Base-by-base conservation (phyloP, 2,113 vertebrate species). In the Ariopsis seemanni region DNA sequence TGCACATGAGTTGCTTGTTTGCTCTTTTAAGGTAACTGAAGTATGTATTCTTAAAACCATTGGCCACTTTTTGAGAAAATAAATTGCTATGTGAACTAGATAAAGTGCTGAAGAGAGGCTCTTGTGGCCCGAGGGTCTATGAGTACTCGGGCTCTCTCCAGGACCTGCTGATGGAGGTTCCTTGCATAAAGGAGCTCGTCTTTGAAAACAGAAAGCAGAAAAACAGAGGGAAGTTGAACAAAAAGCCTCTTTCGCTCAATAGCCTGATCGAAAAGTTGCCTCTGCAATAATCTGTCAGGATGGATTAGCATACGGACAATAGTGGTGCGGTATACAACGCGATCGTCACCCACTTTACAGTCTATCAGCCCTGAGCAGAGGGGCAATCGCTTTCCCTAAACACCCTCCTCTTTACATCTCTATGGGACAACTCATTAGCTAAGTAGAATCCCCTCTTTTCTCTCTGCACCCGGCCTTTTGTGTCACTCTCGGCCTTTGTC, bases 361-460 rank as follows among this genome's bases (percentile, higher is more conserved):
- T 94, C 92, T 87, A 93, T 93, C 91, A 91, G 93, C 86, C 14
- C 72, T 85, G 89, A 89, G 63, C 90, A 92, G 92, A 88, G 91
- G 95, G 95, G 92, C 92, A 89, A 92, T 95, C 34, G 88, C 91
- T 92, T 90, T 90, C 82, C 92, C 92, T 94, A 93, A 95, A 95
- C 92, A 91, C 93, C 91, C 91, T 91, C 77, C 90, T 93, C 89
- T 96, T 96, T 95, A 96, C 97, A 96, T 96, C 90, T 95, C 94
- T 96, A 95, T 95, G 92, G 94, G 93, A 91, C 92, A 94, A 93
- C 96, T 97, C 94, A 94, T 98, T 98, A 97, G 95, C 95, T 96
- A 95, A 94, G 95, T 95, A 96, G 96, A 95, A 96, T 93, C 94
- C 95, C 93, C 94, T 96, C 94, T 97, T 97, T 95, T 95, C 95